phyloP scores from a whole-genome alignment of 2,797 vertebrate species.

The Oceanodroma leucorhoa region DNA sequence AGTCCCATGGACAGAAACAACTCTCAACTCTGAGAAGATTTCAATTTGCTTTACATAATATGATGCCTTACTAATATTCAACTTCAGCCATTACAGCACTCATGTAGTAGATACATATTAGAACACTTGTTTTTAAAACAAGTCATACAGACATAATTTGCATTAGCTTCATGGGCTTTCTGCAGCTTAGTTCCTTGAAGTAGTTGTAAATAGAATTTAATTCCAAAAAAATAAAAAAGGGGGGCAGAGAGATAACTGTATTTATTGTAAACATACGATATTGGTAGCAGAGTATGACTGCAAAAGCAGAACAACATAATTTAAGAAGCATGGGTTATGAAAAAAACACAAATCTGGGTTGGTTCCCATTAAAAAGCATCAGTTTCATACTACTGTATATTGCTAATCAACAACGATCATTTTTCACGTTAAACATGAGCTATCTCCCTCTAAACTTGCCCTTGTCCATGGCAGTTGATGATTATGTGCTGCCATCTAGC shows the following conservation, averaged over 20 bases:
- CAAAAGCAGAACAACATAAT: not conserved
- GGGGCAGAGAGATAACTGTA: not conserved
- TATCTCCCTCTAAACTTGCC: not conserved
- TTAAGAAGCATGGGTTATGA: not conserved
- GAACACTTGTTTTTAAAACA: not conserved
- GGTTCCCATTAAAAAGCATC: not conserved
- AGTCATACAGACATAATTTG: not conserved
- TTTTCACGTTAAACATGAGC: not conserved
- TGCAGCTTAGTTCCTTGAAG: not conserved
- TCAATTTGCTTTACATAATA: not conserved
- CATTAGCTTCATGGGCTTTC: not conserved
- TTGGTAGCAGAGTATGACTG: not conserved
- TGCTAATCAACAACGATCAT: not conserved
- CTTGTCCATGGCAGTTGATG: not conserved
- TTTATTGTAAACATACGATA: not conserved
- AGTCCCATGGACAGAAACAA: not conserved
- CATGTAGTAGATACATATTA: accelerated
- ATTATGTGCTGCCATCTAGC: slow-evolving; percentile 74
- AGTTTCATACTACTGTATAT: not conserved
- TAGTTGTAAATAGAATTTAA: not conserved
- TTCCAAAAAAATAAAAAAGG: accelerated
- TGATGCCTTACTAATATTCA: not conserved
- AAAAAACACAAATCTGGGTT: not conserved
- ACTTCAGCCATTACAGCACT: not conserved
- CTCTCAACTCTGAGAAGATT: not conserved